Conservation (phyloP, 2,797 vertebrate genomes). For the Sciaenops ocellatus region DNA sequence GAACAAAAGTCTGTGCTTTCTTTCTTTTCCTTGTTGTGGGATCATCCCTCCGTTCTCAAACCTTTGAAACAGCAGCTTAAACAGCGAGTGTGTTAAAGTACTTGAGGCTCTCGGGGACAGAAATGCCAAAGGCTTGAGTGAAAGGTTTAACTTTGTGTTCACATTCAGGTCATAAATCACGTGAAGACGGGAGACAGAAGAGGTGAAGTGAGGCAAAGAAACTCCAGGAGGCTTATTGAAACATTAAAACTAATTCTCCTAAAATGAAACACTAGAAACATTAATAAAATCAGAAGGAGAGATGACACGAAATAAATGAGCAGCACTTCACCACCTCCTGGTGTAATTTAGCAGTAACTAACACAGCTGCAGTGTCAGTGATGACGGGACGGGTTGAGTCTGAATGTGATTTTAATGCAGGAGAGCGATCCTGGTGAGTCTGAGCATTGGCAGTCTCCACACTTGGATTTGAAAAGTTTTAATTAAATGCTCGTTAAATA, state of each 20-base stretch:
- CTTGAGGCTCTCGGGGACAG: not conserved
- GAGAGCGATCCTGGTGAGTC: no score
- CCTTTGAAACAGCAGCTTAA: conserved; percentile 10
- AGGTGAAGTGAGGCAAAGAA: not conserved
- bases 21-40: conserved; percentile 1
- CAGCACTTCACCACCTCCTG: not conserved
- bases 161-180: not conserved
- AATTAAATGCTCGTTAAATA: not conserved
- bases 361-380: no score
- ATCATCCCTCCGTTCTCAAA: conserved; percentile 15
- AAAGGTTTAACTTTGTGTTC: conserved; percentile 3
- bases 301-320: not conserved
- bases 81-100: not conserved
- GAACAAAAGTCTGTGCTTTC: conserved; percentile 6
- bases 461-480: not conserved
- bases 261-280: not conserved
- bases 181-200: not conserved
- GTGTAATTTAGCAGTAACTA: not conserved
- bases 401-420: not conserved
- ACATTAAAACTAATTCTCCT: not conserved
- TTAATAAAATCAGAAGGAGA: not conserved
- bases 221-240: not conserved
- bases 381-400: no score
- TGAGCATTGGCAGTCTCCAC: no score
- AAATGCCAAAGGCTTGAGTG: not conserved